Evolutionary conservation across 2,888 invertebrate species (phyloP).

Genomic region (Patella pellucida): DNA sequence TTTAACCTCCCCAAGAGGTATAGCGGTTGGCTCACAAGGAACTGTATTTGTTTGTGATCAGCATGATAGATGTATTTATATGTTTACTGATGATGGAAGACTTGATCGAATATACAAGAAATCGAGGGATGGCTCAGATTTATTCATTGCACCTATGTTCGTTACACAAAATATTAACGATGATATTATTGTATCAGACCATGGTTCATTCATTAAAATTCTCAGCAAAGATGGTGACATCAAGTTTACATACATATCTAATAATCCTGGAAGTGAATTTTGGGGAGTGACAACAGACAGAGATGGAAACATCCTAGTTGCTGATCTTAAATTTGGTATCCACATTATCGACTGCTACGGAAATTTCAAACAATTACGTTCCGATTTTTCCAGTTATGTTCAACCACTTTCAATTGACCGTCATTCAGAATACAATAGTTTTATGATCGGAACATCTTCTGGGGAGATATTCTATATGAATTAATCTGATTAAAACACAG

Average conservation of each 20-base stretch:
- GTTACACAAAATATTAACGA: slow-evolving; percentile 33
- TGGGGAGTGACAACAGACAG: slow-evolving; percentile 39
- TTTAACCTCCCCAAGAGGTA: slow-evolving; percentile 21
- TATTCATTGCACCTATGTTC: slow-evolving; percentile 37
- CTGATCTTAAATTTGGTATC: slow-evolving; percentile 41
- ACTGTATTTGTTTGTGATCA: slow-evolving; percentile 28
- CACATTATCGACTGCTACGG: slow-evolving; percentile 26
- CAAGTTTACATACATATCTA: slow-evolving; percentile 33
- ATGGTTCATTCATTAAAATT: slow-evolving; percentile 33
- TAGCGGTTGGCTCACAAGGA: slow-evolving; percentile 13
- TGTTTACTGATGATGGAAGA: slow-evolving; percentile 18
- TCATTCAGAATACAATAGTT: slow-evolving; percentile 2
- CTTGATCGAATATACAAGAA: slow-evolving; percentile 32
- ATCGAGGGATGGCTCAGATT: slow-evolving; percentile 31
- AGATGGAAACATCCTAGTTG: slow-evolving; percentile 29
- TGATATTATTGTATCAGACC: slow-evolving; percentile 35
- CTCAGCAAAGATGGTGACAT: slow-evolving; percentile 32
- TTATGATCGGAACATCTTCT: slow-evolving; percentile 24
- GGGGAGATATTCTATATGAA: slow-evolving; percentile 17
- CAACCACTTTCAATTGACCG: slow-evolving; percentile 17
- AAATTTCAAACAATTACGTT: slow-evolving; percentile 24
- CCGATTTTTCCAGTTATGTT: neutral
- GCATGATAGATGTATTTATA: slow-evolving; percentile 28
- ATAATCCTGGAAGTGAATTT: slow-evolving; percentile 32
- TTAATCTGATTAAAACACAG: neutral